A percentile compares a stretch with the other conserved stretches of the same genome.
phyloP scores from a whole-genome alignment of 2,113 vertebrate genomes.

The Micronycteris hirsuta region DNA sequence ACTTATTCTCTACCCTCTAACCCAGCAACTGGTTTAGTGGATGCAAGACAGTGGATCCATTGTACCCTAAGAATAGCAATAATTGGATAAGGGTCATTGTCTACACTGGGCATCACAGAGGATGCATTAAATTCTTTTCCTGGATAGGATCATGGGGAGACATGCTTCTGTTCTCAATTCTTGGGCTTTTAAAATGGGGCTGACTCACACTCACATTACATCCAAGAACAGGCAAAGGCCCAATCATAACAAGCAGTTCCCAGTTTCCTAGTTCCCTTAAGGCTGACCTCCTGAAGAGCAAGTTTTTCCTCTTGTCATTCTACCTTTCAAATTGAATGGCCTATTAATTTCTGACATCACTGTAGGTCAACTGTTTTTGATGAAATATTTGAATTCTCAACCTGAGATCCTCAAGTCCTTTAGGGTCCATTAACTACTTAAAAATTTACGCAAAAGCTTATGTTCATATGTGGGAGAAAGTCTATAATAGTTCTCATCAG shows the following conservation, averaged over 20 bases:
- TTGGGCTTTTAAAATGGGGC: neutral
- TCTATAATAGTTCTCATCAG: neutral
- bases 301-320: neutral
- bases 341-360: neutral
- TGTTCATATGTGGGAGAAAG: neutral
- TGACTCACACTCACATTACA: neutral
- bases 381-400: neutral
- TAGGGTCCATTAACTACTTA: neutral
- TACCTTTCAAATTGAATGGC: neutral
- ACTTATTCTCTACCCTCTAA: neutral
- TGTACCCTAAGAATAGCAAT: neutral
- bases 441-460: neutral
- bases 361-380: neutral
- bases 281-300: neutral
- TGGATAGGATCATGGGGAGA: neutral
- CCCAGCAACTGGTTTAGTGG: neutral
- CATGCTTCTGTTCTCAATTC: neutral
- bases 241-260: rapidly evolving
- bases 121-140: neutral
- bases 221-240: neutral
- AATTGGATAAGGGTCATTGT: neutral
- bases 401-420: neutral
- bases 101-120: neutral
- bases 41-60: no score
- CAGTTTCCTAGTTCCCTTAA: neutral